Conservation (phyloP, 1,140 invertebrate species). For the Holcopasites calliopsidis region DNA sequence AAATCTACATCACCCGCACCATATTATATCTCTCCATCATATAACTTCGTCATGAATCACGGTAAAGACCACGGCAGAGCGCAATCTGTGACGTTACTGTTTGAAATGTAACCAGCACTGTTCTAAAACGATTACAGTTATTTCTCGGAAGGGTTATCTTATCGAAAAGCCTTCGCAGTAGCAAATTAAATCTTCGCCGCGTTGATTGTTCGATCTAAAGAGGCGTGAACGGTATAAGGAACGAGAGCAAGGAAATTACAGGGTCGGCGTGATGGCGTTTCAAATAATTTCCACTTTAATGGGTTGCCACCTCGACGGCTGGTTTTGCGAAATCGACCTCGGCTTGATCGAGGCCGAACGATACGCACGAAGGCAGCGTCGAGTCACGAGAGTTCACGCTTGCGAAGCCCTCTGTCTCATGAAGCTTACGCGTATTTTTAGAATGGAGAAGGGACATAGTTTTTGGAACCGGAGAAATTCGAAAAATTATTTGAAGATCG, state of each 20-base stretch:
- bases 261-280: background rate
- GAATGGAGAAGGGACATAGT: no score
- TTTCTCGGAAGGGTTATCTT: background rate
- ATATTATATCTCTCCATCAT: no score
- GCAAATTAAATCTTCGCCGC: constrained; percentile 1
- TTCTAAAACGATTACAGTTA: no score
- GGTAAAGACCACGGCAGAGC: no score
- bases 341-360: constrained; percentile 1
- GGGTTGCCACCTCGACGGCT: background rate
- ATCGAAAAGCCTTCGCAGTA: background rate
- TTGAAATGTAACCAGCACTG: background rate
- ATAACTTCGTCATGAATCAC: no score
- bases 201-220: background rate
- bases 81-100: no score
- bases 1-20: no score
- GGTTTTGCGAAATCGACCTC: background rate
- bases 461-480: no score
- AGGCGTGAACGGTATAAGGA: background rate
- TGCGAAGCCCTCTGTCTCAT: no score
- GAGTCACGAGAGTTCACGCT: background rate
- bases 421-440: background rate
- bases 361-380: background rate
- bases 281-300: background rate
- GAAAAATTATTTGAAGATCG: no score
- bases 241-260: background rate